These are phyloP conservation scores for Volucella inflata DNA, from an alignment of 2,888 invertebrate species.

Conservation along the genomic window DNA sequence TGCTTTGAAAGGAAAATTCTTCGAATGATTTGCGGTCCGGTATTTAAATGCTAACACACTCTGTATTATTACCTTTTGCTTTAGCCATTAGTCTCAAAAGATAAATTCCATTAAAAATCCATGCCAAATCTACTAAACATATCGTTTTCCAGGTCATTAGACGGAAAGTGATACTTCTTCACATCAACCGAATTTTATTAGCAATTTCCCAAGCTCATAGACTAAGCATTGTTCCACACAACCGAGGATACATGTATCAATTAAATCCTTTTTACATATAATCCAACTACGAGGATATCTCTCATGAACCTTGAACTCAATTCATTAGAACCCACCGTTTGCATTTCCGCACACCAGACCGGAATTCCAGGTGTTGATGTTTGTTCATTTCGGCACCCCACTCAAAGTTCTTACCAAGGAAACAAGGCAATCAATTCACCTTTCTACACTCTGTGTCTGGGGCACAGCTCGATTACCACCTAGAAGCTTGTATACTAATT, in stretches of 20 bases:
- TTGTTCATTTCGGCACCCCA: conserved; percentile 53
- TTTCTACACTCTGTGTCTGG: conserved; percentile 50
- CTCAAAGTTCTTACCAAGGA: conserved; percentile 51
- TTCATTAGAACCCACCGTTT: conserved; percentile 33
- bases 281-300: background rate
- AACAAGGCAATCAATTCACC: conserved; percentile 55
- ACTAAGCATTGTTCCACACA: no score
- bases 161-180: no score
- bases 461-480: conserved; percentile 47
- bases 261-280: conserved; percentile 1
- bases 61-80: no score
- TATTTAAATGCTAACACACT: no score
- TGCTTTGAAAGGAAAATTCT: no score
- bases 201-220: no score
- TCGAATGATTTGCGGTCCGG: no score
- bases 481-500: conserved; percentile 55
- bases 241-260: background rate
- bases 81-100: no score
- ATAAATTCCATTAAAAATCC: no score
- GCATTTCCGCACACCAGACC: conserved; percentile 17
- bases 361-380: background rate
- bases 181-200: no score
- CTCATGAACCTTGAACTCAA: conserved; percentile 21
- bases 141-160: no score
- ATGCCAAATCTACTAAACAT: no score